Evolutionary conservation across 2,888 invertebrate species (phyloP).

Genomic region (Bruchidius siliquastri): DNA sequence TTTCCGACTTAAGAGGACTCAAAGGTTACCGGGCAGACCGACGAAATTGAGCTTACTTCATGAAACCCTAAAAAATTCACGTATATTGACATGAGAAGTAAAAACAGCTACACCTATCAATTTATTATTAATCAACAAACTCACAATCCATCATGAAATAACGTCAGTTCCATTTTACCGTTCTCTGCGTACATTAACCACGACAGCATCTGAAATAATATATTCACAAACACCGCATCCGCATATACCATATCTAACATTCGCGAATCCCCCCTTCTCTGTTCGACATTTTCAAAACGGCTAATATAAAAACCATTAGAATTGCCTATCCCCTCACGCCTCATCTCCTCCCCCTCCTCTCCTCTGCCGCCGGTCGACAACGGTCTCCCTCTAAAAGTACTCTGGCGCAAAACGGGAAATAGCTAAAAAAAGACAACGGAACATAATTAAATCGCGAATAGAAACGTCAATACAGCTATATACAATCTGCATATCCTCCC

Average conservation of each 20-base stretch:
- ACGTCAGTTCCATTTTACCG: neutral
- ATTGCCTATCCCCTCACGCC: neutral
- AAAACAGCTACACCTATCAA: too few species aligned
- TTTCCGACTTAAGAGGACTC: too few species aligned
- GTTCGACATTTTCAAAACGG: constrained; percentile 27
- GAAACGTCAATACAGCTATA: constrained; percentile 48
- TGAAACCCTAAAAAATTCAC: too few species aligned
- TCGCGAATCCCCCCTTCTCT: neutral
- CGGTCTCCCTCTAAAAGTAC: neutral
- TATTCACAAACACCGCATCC: neutral
- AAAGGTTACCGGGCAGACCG: too few species aligned
- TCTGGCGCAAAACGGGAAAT: neutral
- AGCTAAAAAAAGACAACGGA: constrained; percentile 39
- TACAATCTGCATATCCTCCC: constrained; percentile 39
- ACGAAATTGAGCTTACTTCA: too few species aligned
- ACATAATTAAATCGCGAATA: constrained; percentile 49
- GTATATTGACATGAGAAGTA: too few species aligned
- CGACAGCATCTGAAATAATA: neutral
- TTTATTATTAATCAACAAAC: too few species aligned
- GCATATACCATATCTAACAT: constrained; percentile 1
- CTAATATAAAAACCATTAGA: constrained; percentile 23
- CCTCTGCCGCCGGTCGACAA: neutral
- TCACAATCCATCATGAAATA: too few species aligned
- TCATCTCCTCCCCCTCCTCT: neutral
- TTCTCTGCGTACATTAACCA: neutral